These are phyloP conservation scores for Glyphotaelius pellucidus DNA, from an alignment of 2,888 invertebrate genomes.

Conservation along the genomic window DNA sequence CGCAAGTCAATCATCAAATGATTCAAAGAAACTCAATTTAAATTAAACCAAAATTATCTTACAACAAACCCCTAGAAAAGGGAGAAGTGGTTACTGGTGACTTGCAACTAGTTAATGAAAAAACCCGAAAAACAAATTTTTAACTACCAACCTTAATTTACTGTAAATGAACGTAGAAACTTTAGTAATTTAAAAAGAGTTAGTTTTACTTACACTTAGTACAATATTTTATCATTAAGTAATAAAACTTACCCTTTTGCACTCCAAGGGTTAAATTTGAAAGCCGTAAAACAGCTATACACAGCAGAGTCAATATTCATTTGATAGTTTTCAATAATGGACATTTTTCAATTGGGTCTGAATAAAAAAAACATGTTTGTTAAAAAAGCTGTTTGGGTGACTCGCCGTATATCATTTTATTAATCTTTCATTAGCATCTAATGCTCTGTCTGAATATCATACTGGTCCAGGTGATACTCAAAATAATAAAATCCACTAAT, in stretches of 20 bases:
- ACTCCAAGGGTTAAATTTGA: not conserved
- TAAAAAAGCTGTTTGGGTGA: constrained; percentile 38
- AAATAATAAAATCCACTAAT: constrained; percentile 13
- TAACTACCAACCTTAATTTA: too few relatives aligned
- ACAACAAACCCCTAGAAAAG: too few relatives aligned
- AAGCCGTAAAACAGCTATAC: constrained; percentile 7
- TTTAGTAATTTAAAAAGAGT: too few relatives aligned
- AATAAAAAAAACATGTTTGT: constrained; percentile 3
- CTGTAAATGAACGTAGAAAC: too few relatives aligned
- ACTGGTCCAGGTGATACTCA: constrained; percentile 52
- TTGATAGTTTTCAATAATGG: constrained; percentile 41
- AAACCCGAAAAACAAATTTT: too few relatives aligned
- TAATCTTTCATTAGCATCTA: constrained; percentile 61
- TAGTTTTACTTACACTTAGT: too few relatives aligned
- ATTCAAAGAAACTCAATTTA: too few relatives aligned
- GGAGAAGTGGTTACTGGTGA: too few relatives aligned
- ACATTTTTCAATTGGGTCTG: constrained; percentile 46
- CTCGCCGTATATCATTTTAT: constrained; percentile 50
- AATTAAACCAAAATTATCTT: too few relatives aligned
- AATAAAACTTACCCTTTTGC: not conserved
- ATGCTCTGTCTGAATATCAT: constrained; percentile 47
- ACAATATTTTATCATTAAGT: too few relatives aligned
- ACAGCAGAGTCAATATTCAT: constrained; percentile 28
- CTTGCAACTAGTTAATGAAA: too few relatives aligned
- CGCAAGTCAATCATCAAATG: too few relatives aligned